Conservation (phyloP, 2,797 vertebrate genomes). For the Gymnopithys bicolor region DNA sequence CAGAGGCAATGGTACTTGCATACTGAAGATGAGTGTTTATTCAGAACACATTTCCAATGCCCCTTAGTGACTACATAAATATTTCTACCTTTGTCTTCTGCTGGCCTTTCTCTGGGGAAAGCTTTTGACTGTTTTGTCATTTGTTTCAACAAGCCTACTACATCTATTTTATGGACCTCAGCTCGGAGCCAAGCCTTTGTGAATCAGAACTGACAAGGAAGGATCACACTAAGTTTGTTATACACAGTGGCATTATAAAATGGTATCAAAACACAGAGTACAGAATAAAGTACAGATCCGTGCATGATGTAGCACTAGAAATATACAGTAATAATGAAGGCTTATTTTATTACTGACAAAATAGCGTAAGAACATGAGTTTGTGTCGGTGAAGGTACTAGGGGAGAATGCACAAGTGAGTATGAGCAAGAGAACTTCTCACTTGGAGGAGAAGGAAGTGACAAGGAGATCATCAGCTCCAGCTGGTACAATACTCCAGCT, state of each 20-base stretch:
- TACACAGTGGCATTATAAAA: background rate
- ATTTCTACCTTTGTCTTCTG: constrained; percentile 30
- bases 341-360: background rate
- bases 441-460: background rate
- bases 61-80: constrained; percentile 2
- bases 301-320: background rate
- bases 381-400: background rate
- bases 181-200: background rate
- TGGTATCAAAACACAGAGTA: background rate
- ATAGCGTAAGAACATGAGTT: background rate
- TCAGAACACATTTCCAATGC: constrained; percentile 19
- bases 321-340: background rate
- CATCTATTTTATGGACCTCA: constrained; percentile 5
- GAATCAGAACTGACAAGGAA: background rate
- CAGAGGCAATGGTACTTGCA: constrained; percentile 30
- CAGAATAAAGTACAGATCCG: background rate
- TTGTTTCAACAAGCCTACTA: constrained; percentile 33
- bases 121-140: constrained; percentile 15
- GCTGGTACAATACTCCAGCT: background rate
- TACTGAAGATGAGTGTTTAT: constrained; percentile 43
- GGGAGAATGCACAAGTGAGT: background rate
- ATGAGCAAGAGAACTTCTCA: background rate
- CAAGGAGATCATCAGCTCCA: background rate
- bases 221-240: background rate
- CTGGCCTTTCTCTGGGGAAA: background rate